A percentile compares a stretch with the other conserved stretches of the same genome.
These are phyloP conservation scores for Macrotrachela quadricornifera DNA, from an alignment of 1,140 invertebrate genomes.

Conservation along the genomic window DNA sequence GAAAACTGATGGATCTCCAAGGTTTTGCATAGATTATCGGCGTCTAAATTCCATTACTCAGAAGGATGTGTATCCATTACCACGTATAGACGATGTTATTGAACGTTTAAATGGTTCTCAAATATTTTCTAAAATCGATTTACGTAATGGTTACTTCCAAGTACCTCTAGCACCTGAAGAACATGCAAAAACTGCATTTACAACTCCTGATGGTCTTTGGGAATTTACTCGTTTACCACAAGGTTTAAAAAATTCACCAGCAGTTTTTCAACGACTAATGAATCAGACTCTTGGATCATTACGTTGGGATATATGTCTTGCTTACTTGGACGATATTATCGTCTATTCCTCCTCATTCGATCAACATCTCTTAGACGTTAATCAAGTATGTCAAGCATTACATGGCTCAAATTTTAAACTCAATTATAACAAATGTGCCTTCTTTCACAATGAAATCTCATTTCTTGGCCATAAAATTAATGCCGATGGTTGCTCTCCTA, in stretches of 20 bases:
- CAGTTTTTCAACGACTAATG: neutral
- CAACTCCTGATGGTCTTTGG: neutral
- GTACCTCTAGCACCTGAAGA: constrained; percentile 3
- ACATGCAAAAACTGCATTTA: constrained; percentile 1
- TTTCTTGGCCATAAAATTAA: too few relatives aligned
- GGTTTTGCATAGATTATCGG: too few relatives aligned
- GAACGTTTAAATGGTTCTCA: neutral
- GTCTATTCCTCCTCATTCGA: neutral
- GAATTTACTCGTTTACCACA: neutral
- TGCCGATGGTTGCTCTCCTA: too few relatives aligned
- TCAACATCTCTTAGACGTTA: constrained; percentile 1
- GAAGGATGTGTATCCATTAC: too few relatives aligned
- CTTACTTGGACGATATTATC: constrained; percentile 6
- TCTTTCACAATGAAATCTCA: too few relatives aligned
- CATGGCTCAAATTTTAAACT: too few relatives aligned
- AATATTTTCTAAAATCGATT: constrained; percentile 6
- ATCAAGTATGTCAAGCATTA: too few relatives aligned
- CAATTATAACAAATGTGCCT: too few relatives aligned
- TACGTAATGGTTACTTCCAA: constrained; percentile 7
- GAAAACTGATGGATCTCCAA: too few relatives aligned
- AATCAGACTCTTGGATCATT: neutral
- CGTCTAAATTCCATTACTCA: too few relatives aligned
- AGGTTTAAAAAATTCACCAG: neutral
- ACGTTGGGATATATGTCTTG: too few relatives aligned
- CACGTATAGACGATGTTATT: neutral